A percentile compares a stretch with the other conserved stretches of the same genome.
phyloP scores from a whole-genome alignment of 2,797 vertebrate genomes.

The Micropoecilia bifurca region DNA sequence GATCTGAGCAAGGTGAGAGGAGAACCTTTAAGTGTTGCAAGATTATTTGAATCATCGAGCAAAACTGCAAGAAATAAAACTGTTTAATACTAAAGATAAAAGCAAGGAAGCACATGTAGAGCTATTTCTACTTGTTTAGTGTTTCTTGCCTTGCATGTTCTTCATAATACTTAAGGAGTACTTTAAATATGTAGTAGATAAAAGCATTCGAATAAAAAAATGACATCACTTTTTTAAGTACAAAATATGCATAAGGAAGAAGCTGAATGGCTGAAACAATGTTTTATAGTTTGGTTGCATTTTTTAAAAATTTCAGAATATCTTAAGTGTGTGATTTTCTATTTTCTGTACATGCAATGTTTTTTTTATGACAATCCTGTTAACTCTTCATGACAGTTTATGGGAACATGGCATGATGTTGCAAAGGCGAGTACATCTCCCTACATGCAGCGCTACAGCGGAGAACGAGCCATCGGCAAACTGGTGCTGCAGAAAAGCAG shows the following conservation, averaged over 20 bases:
- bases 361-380: not conserved
- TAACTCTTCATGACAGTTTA: slow-evolving; percentile 77
- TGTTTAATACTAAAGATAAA: not conserved
- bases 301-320: no score
- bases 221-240: not conserved
- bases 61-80: not conserved
- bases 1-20: slow-evolving; percentile 82
- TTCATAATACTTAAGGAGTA: not conserved
- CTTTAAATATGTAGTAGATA: no score
- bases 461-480: slow-evolving; percentile 77
- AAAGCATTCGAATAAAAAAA: not conserved
- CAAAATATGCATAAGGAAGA: not conserved
- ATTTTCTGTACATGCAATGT: not conserved
- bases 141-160: not conserved
- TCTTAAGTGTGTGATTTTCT: not conserved
- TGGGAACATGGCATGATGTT: slow-evolving; percentile 90
- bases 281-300: not conserved
- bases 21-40: not conserved
- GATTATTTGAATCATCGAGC: not conserved
- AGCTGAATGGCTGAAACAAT: not conserved
- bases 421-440: slow-evolving; percentile 81
- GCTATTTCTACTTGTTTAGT: not conserved
- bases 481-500: slow-evolving; percentile 72
- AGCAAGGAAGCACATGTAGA: not conserved
- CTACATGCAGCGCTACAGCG: slow-evolving; percentile 69